These are phyloP conservation scores for Spheniscus humboldti DNA, from an alignment of 2,797 vertebrate genomes.

Conservation along the genomic window DNA sequence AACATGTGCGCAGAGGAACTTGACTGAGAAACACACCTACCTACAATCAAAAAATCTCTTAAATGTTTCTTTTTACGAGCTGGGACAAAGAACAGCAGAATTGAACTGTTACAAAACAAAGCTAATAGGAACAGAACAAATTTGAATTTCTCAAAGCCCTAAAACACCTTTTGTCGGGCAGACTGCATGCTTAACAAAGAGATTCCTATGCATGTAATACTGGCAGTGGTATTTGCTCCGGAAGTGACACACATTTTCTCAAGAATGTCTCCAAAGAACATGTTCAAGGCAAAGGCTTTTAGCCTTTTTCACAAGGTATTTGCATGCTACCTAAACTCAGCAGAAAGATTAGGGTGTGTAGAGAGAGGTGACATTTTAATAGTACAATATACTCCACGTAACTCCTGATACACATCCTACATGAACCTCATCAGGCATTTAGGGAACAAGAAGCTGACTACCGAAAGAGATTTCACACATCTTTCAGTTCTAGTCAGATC, in stretches of 20 bases:
- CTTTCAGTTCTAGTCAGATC: background rate
- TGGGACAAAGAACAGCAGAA: background rate
- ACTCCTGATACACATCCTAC: background rate
- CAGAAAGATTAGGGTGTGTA: background rate
- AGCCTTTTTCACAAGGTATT: background rate
- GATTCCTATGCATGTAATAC: background rate
- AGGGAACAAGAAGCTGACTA: background rate
- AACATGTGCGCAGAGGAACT: background rate
- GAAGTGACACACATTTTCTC: background rate
- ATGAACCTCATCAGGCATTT: background rate
- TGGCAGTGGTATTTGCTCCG: background rate
- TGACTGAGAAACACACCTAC: background rate
- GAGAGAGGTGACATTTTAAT: background rate
- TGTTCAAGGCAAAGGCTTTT: background rate
- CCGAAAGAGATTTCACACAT: background rate
- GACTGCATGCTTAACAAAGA: background rate
- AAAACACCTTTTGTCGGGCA: background rate
- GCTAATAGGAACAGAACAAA: background rate
- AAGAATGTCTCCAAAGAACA: background rate
- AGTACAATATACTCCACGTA: background rate
- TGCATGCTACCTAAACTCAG: background rate
- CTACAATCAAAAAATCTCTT: background rate
- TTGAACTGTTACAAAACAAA: background rate
- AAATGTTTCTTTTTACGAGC: background rate
- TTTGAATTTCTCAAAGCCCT: background rate